These are phyloP conservation scores for Criorhina ranunculi DNA, from an alignment of 2,888 invertebrate species.

Conservation along the genomic window DNA sequence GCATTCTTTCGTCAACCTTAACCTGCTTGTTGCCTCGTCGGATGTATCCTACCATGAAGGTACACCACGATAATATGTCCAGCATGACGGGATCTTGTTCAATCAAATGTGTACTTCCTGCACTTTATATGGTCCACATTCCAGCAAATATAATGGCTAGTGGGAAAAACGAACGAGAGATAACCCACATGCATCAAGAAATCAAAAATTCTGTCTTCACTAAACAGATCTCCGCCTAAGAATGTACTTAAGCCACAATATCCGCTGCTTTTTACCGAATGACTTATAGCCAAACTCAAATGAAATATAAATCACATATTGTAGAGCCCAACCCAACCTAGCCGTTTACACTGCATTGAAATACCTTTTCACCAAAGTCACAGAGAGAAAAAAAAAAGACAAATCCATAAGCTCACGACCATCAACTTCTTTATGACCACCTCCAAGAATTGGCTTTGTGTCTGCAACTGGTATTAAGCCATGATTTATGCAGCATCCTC, in stretches of 20 bases:
- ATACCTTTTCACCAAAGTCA: constrained; percentile 45
- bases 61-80: too few species aligned
- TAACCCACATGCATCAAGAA: constrained; percentile 10
- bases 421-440: constrained; percentile 69
- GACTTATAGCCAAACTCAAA: constrained; percentile 52
- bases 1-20: too few species aligned
- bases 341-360: constrained; percentile 40
- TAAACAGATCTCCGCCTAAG: constrained; percentile 11
- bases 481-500: constrained; percentile 72
- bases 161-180: too few species aligned
- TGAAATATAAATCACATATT: constrained; percentile 64
- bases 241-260: constrained; percentile 29
- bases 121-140: too few species aligned
- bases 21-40: too few species aligned
- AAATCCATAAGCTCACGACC: constrained; percentile 39
- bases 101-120: too few species aligned
- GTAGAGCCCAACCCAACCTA: constrained; percentile 40
- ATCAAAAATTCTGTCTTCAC: constrained; percentile 35
- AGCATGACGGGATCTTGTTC: too few species aligned
- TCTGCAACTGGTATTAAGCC: constrained; percentile 76
- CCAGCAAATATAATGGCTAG: too few species aligned
- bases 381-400: constrained; percentile 3
- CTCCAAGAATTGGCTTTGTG: constrained; percentile 76
- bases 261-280: constrained; percentile 31
- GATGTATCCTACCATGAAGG: too few species aligned